A percentile compares a stretch with the other conserved stretches of the same genome.
Evolutionary conservation across 2,797 vertebrate genomes (phyloP).

Genomic region (Sebastes alutus): DNA sequence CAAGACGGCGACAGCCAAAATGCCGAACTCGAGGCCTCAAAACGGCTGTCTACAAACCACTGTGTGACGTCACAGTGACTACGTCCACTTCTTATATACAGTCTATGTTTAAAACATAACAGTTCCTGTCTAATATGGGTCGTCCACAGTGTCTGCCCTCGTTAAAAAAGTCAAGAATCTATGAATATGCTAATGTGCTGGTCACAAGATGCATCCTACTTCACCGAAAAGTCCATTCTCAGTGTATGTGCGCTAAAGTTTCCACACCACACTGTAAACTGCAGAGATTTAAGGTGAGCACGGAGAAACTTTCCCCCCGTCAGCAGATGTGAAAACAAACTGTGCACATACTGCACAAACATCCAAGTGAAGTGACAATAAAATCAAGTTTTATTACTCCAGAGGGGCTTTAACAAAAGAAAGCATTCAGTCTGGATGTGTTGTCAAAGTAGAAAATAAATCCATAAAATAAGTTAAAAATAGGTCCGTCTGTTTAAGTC

Average conservation of each 20-base stretch:
- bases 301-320: not conserved
- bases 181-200: not conserved
- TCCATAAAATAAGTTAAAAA: not conserved
- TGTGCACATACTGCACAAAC: not conserved
- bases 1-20: too few relatives aligned
- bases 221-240: not conserved
- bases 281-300: not conserved
- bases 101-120: not conserved
- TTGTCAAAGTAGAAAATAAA: not conserved
- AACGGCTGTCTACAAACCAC: fast-evolving
- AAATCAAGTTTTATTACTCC: not conserved
- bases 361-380: not conserved
- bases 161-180: not conserved
- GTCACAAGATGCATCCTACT: not conserved
- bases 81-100: too few relatives aligned
- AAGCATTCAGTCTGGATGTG: not conserved
- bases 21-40: too few relatives aligned
- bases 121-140: not conserved
- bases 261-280: not conserved
- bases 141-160: not conserved
- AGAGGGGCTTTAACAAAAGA: not conserved
- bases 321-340: not conserved
- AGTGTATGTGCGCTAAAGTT: not conserved
- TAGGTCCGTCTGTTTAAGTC: not conserved
- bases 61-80: too few relatives aligned